phyloP scores from a whole-genome alignment of 2,797 vertebrate genomes.

The Macrochelys suwanniensis region DNA sequence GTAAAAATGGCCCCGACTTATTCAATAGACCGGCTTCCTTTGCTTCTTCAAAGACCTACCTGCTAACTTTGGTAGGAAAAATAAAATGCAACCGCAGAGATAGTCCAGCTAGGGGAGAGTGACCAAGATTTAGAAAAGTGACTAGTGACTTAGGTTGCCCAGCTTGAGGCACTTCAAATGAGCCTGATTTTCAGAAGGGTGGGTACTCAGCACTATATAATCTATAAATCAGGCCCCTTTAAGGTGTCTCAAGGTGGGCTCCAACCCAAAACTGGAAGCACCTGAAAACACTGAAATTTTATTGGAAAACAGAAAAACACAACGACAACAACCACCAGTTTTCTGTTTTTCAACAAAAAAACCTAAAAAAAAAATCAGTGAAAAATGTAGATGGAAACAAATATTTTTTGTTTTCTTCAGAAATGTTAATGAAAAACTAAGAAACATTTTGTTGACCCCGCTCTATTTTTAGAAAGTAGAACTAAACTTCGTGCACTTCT shows the following conservation, averaged over 20 bases:
- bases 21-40: not conserved
- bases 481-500: not conserved
- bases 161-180: not conserved
- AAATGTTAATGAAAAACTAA: not conserved
- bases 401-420: not conserved
- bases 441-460: not conserved
- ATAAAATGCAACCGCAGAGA: not conserved
- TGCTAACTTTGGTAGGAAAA: not conserved
- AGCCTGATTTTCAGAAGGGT: not conserved
- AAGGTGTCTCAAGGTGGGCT: fast-evolving
- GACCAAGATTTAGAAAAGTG: not conserved
- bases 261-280: fast-evolving
- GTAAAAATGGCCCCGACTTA: conserved; percentile 29
- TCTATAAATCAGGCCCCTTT: not conserved
- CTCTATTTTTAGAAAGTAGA: not conserved
- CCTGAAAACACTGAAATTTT: not conserved
- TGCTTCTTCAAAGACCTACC: not conserved
- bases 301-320: not conserved
- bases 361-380: not conserved
- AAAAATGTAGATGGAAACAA: not conserved
- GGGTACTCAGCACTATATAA: not conserved
- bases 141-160: not conserved
- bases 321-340: not conserved
- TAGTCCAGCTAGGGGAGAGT: not conserved
- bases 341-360: not conserved